Conservation (phyloP, 1,140 invertebrate genomes). For the Ctenoplectra terminalis region DNA sequence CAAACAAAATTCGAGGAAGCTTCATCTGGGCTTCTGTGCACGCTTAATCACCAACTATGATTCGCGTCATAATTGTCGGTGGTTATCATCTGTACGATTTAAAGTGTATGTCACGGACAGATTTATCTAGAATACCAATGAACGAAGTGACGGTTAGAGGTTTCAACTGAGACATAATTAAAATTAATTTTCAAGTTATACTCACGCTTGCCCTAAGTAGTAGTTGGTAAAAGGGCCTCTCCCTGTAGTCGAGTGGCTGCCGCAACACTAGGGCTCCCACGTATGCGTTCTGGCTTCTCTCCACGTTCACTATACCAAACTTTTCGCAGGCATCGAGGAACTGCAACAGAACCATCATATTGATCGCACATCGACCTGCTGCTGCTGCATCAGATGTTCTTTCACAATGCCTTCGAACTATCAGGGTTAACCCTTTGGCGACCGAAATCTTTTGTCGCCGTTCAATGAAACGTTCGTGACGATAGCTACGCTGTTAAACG, state of each 20-base stretch:
- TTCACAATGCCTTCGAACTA: neutral
- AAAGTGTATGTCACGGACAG: constrained; percentile 1
- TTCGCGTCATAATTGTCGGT: no score
- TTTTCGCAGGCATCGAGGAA: constrained; percentile 88
- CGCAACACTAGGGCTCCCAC: constrained; percentile 87
- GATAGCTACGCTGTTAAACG: no score
- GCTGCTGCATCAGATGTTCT: neutral
- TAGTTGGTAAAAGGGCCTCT: constrained; percentile 89
- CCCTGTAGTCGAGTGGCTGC: constrained; percentile 87
- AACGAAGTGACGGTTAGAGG: neutral
- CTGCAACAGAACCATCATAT: constrained; percentile 81
- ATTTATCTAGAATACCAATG: constrained; percentile 7
- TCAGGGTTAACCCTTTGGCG: neutral
- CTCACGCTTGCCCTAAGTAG: constrained; percentile 88
- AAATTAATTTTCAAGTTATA: constrained; percentile 74
- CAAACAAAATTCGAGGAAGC: no score
- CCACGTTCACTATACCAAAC: constrained; percentile 87
- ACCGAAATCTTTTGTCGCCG: neutral
- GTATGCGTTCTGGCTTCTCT: constrained; percentile 86
- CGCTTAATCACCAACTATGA: no score
- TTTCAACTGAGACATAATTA: constrained; percentile 60
- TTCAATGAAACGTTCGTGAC: no score
- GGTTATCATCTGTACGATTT: no score
- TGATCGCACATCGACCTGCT: neutral
- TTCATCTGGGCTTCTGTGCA: no score